Percentiles rank a stretch among this genome's conserved stretches.
phyloP scores from a whole-genome alignment of 1,140 invertebrate species.

The Drosophila pallidifrons region DNA sequence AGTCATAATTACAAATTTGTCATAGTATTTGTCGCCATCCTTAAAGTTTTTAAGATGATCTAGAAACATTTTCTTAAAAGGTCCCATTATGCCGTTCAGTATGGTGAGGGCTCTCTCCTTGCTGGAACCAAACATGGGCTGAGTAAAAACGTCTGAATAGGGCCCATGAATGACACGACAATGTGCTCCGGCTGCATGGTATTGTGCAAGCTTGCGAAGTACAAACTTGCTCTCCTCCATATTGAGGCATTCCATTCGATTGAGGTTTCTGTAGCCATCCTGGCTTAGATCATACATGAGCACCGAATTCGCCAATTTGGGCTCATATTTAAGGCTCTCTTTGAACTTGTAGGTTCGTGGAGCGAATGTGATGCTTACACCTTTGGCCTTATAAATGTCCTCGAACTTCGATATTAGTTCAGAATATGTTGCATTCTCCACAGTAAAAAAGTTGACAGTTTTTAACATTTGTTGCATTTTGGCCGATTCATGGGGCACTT shows the following conservation, averaged over 20 bases:
- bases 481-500: constrained; percentile 66
- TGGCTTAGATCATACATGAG: constrained; percentile 85
- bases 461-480: constrained; percentile 73
- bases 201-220: constrained; percentile 86
- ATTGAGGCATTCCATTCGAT: constrained; percentile 86
- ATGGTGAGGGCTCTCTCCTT: constrained; percentile 26
- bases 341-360: constrained; percentile 56
- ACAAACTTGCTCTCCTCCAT: constrained; percentile 85
- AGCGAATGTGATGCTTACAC: constrained; percentile 55
- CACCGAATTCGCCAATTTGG: constrained; percentile 70
- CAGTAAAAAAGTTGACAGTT: constrained; percentile 66
- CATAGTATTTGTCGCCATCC: constrained; percentile 56
- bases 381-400: constrained; percentile 56
- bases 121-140: constrained; percentile 51
- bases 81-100: constrained; percentile 39
- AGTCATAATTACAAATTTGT: constrained; percentile 57
- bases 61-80: constrained; percentile 59
- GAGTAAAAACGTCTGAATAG: constrained; percentile 53
- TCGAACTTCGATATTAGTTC: constrained; percentile 67
- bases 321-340: constrained; percentile 43
- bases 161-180: constrained; percentile 51
- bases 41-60: constrained; percentile 51
- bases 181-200: constrained; percentile 85
- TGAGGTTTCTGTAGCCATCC: constrained; percentile 86
- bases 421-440: constrained; percentile 61